A percentile compares a stretch with the other conserved stretches of the same genome.
phyloP scores from a whole-genome alignment of 2,797 vertebrate species.

The Taeniopygia guttata region DNA sequence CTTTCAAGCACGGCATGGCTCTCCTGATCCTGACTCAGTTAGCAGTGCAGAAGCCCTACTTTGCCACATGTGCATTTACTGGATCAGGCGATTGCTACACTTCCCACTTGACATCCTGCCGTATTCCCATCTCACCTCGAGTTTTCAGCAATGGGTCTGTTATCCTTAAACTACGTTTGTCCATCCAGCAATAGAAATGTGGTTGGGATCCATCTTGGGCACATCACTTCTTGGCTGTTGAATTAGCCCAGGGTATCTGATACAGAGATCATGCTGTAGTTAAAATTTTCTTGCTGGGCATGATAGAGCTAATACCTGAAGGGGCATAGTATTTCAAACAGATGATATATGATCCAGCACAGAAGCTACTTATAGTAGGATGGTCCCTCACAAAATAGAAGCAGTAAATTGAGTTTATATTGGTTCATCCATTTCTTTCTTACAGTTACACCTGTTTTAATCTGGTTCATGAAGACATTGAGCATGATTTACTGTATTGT shows the following conservation, averaged over 20 bases:
- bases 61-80: background rate
- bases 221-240: background rate
- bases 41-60: background rate
- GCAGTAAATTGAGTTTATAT: background rate
- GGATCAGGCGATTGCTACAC: background rate
- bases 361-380: background rate
- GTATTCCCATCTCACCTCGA: background rate
- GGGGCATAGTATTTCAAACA: background rate
- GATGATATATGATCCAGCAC: background rate
- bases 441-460: background rate
- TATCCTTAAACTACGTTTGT: background rate
- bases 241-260: background rate
- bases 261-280: background rate
- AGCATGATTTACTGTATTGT: background rate
- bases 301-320: background rate
- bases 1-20: background rate
- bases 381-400: background rate
- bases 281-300: background rate
- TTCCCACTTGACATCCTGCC: background rate
- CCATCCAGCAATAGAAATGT: background rate
- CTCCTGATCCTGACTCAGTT: background rate
- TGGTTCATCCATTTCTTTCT: background rate
- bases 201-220: background rate
- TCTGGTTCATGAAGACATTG: background rate
- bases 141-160: background rate